Percentiles rank a stretch among this genome's conserved stretches.
Evolutionary conservation across 2,113 vertebrate species (phyloP).

Genomic region (Rhadina sibilatrix): DNA sequence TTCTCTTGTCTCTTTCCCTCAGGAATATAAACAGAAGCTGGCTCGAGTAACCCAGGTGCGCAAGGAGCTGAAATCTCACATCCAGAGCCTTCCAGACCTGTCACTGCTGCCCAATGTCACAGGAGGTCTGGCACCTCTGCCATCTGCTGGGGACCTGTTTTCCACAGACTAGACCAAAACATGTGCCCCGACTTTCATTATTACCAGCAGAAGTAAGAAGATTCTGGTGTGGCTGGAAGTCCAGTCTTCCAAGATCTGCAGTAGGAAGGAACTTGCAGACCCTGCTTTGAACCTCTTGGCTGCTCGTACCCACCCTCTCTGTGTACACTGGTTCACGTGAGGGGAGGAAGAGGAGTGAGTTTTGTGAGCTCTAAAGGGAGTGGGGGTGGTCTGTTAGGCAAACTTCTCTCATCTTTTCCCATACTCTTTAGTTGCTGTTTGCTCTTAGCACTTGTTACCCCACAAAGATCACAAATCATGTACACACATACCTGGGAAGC

Average conservation of each 20-base stretch:
- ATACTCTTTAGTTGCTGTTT: slow-evolving; percentile 48
- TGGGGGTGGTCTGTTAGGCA: not conserved
- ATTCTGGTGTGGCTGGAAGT: slow-evolving; percentile 50
- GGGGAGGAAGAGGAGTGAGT: not conserved
- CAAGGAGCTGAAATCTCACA: slow-evolving; percentile 98
- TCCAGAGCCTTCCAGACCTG: slow-evolving; percentile 97
- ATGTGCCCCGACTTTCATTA: slow-evolving; percentile 17
- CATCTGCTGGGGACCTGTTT: slow-evolving; percentile 96
- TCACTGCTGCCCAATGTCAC: slow-evolving; percentile 95
- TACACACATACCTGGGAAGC: slow-evolving; percentile 8
- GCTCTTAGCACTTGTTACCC: slow-evolving; percentile 49
- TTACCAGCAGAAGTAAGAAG: slow-evolving; percentile 68
- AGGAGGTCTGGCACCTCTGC: slow-evolving; percentile 92
- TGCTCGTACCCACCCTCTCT: not conserved
- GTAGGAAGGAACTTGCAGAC: slow-evolving; percentile 40
- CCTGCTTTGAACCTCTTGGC: slow-evolving; percentile 31
- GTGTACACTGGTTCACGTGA: not conserved
- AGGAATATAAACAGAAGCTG: slow-evolving; percentile 99
- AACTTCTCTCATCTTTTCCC: slow-evolving; percentile 7
- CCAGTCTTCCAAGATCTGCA: slow-evolving; percentile 17
- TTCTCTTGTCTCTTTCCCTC: slow-evolving; percentile 10
- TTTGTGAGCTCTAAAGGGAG: slow-evolving; percentile 19
- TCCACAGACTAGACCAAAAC: slow-evolving; percentile 87
- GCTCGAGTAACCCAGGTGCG: slow-evolving; percentile 95
- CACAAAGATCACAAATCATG: slow-evolving; percentile 51